Evolutionary conservation across 2,888 invertebrate species (phyloP).

Genomic region (Acrocyrtus sp.): DNA sequence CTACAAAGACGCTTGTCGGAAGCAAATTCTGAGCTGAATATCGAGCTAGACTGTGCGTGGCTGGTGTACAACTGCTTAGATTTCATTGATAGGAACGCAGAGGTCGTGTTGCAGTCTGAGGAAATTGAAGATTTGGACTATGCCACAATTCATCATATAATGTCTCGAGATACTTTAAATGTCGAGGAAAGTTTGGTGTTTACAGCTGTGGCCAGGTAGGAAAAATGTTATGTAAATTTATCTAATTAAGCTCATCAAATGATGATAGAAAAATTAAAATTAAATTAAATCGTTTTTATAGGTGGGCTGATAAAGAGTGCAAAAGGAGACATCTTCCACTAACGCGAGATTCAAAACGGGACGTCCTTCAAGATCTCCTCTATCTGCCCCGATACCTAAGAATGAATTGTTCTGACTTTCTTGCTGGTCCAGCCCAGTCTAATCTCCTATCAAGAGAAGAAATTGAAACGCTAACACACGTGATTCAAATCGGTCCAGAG

Average conservation of each 20-base stretch:
- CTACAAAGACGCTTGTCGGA: constrained; percentile 28
- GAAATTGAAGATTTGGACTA: constrained; percentile 74
- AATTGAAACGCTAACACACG: constrained; percentile 26
- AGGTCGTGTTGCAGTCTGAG: constrained; percentile 70
- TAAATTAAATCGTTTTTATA: no score
- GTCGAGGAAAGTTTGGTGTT: constrained; percentile 70
- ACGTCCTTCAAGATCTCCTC: constrained; percentile 70
- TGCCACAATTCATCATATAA: constrained; percentile 74
- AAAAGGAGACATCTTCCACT: constrained; percentile 69
- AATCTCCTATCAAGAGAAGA: constrained; percentile 39
- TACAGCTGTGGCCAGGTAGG: constrained; percentile 54
- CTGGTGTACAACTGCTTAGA: constrained; percentile 76
- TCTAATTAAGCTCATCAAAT: no score
- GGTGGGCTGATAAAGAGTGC: constrained; percentile 73
- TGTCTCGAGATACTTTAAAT: constrained; percentile 75
- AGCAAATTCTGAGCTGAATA: constrained; percentile 28
- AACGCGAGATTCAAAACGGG: constrained; percentile 69
- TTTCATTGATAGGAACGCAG: constrained; percentile 72
- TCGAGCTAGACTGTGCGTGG: constrained; percentile 69
- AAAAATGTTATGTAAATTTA: neutral
- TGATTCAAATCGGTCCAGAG: constrained; percentile 26
- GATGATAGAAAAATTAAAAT: neutral
- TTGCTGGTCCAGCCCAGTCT: constrained; percentile 54
- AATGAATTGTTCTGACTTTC: constrained; percentile 67
- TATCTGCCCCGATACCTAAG: constrained; percentile 76